These are phyloP conservation scores for Xyrauchen texanus DNA, from an alignment of 2,113 vertebrate genomes.

Conservation along the genomic window DNA sequence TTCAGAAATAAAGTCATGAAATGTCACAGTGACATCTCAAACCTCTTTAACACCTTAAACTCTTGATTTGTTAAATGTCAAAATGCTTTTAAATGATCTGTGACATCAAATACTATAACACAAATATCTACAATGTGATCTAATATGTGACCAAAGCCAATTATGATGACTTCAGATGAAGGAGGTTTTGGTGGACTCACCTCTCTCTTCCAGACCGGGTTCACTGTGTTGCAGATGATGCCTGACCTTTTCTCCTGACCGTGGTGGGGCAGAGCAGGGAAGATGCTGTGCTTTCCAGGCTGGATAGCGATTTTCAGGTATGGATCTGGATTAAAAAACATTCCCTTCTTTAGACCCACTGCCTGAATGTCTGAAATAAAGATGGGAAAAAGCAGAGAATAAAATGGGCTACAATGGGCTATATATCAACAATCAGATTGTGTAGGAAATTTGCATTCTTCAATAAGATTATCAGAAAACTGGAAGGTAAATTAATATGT, in stretches of 20 bases:
- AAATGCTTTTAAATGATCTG: neutral
- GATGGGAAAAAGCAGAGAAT: neutral
- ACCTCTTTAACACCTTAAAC: neutral
- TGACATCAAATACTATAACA: neutral
- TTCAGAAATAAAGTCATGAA: neutral
- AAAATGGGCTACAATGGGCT: no score
- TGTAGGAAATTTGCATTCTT: no score
- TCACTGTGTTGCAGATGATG: constrained; percentile 91
- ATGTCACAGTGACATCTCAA: neutral
- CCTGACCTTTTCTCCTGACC: constrained; percentile 94
- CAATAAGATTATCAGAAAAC: no score
- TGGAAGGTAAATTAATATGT: no score
- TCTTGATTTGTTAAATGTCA: neutral
- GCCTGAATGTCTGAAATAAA: constrained; percentile 86
- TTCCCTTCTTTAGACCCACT: constrained; percentile 96
- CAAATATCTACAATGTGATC: neutral
- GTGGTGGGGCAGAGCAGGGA: constrained; percentile 92
- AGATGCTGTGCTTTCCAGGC: constrained; percentile 96
- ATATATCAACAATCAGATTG: no score
- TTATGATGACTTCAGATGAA: no score
- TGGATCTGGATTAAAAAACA: constrained; percentile 99
- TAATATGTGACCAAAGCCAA: neutral
- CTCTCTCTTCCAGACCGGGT: constrained; percentile 92
- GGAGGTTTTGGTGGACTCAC: constrained; percentile 65
- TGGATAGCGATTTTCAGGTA: constrained; percentile 98